Conservation (phyloP, 2,797 vertebrate genomes). For the Erpetoichthys calabaricus region DNA sequence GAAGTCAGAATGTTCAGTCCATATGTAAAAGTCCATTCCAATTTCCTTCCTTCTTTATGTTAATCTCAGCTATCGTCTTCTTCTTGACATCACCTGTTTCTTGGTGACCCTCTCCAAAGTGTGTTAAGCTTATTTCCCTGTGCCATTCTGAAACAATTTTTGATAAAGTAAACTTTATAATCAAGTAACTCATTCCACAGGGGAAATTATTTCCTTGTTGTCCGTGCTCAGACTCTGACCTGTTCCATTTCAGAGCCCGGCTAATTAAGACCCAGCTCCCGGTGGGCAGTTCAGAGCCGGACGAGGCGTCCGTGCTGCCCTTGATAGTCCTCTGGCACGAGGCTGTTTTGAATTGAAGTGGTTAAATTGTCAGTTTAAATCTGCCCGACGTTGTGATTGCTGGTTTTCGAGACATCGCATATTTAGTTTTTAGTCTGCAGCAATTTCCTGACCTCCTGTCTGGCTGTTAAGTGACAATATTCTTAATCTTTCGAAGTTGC, state of each 20-base stretch:
- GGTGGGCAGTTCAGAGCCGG: conserved; percentile 23
- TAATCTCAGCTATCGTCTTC: too few species aligned
- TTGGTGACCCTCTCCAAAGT: too few species aligned
- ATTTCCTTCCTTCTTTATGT: too few species aligned
- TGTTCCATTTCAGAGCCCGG: conserved; percentile 58
- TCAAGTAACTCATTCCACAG: conserved; percentile 67
- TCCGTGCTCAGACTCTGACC: conserved; percentile 55
- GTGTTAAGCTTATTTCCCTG: background rate
- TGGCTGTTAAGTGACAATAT: conserved; percentile 69
- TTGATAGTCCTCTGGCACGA: conserved; percentile 37
- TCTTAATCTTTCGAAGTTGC: conserved; percentile 35
- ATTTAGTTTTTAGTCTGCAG: conserved; percentile 75
- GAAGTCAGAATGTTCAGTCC: too few species aligned
- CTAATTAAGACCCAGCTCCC: conserved; percentile 41
- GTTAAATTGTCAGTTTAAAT: conserved; percentile 82
- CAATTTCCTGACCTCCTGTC: conserved; percentile 73
- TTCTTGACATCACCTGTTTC: too few species aligned
- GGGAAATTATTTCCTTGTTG: conserved; percentile 70
- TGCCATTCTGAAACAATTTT: conserved; percentile 47
- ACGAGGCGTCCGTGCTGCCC: conserved; percentile 33
- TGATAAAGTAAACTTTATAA: conserved; percentile 75
- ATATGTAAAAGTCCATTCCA: too few species aligned
- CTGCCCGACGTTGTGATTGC: conserved; percentile 71
- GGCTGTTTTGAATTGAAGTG: conserved; percentile 63
- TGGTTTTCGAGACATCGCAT: conserved; percentile 56